Evolutionary conservation across 2,113 vertebrate genomes (phyloP).

Genomic region (Phasianus colchicus): DNA sequence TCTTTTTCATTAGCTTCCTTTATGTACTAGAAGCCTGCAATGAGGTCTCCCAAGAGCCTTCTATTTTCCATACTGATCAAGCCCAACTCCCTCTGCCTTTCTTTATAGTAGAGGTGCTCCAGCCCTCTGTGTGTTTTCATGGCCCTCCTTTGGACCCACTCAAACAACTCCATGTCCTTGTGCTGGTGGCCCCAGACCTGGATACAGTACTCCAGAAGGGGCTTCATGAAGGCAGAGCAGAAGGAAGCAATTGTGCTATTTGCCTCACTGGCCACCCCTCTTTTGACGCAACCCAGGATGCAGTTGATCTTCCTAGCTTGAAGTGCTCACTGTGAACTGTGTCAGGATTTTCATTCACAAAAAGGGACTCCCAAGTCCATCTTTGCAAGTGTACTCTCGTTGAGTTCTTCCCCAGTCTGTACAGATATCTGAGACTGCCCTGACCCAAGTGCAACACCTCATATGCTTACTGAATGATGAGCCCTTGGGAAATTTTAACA

Average conservation of each 20-base stretch:
- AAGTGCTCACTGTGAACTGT: neutral
- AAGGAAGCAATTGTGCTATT: neutral
- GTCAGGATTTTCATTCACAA: neutral
- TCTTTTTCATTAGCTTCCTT: neutral
- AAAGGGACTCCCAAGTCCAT: neutral
- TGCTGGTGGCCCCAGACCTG: neutral
- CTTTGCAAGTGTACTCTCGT: neutral
- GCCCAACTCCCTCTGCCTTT: neutral
- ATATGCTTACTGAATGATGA: neutral
- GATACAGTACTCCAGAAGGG: neutral
- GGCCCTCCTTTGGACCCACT: neutral
- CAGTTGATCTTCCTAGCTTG: neutral
- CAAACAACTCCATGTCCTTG: neutral
- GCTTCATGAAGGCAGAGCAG: neutral
- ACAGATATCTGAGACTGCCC: neutral
- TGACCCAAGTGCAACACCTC: neutral
- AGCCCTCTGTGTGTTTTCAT: neutral
- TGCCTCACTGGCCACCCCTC: neutral
- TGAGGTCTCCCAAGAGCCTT: neutral
- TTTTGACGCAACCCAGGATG: neutral
- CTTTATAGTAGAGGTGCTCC: neutral
- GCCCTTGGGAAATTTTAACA: constrained; percentile 10
- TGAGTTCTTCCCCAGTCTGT: neutral
- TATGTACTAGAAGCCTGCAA: neutral
- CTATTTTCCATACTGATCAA: neutral